phyloP scores from a whole-genome alignment of 2,113 vertebrate genomes.

The Tapirus terrestris region DNA sequence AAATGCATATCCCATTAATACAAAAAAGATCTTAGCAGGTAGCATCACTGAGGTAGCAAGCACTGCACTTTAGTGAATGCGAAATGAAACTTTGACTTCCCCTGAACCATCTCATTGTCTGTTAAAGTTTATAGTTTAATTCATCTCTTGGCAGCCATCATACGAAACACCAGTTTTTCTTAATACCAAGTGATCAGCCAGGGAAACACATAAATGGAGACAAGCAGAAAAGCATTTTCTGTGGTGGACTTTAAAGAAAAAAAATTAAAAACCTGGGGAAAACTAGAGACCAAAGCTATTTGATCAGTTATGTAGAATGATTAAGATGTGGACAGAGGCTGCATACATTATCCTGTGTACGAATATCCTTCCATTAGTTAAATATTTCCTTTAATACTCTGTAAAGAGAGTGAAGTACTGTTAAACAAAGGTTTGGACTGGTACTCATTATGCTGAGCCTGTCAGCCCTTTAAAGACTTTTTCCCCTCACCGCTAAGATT shows the following conservation, averaged over 20 bases:
- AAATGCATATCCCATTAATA: constrained; percentile 28
- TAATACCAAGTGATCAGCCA: not conserved
- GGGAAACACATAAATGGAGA: not conserved
- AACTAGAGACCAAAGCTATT: constrained; percentile 37
- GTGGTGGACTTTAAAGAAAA: constrained; percentile 31
- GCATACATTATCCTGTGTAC: constrained; percentile 31
- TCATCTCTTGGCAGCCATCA: constrained; percentile 7
- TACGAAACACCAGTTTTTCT: not conserved
- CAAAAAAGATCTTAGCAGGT: not conserved
- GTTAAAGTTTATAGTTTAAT: constrained; percentile 48
- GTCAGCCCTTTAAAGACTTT: constrained; percentile 30
- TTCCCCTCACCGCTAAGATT: constrained; percentile 27
- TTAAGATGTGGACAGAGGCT: constrained; percentile 69
- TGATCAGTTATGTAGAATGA: constrained; percentile 58
- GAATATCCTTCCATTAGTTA: constrained; percentile 57
- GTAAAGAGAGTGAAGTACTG: not conserved
- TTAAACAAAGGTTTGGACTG: constrained; percentile 55
- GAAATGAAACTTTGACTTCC: not conserved
- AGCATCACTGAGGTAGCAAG: not conserved
- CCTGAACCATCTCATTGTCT: constrained; percentile 51
- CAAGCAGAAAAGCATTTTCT: not conserved
- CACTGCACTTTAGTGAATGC: not conserved
- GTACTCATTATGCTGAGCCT: not conserved
- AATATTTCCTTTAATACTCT: constrained; percentile 63
- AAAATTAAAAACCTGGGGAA: not conserved